These are phyloP conservation scores for Malacoraja senta DNA, from an alignment of 2,797 vertebrate species.

Conservation along the genomic window DNA sequence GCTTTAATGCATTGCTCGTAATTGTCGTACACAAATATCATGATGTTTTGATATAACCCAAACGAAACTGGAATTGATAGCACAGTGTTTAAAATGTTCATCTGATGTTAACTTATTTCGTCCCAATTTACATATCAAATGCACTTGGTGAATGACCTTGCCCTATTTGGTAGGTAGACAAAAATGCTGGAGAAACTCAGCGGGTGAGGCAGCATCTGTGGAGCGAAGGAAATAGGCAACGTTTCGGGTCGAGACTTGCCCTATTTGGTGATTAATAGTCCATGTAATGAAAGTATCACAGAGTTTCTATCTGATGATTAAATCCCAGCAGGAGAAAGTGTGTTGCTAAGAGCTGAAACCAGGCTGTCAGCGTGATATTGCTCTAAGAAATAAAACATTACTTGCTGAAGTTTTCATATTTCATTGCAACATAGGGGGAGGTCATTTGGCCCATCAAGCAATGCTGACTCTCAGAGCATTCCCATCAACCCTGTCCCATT, in stretches of 20 bases:
- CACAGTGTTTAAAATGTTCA: not conserved
- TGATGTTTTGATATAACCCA: not conserved
- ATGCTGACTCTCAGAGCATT: no score
- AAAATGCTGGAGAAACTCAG: no score
- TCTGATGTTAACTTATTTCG: not conserved
- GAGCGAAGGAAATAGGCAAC: no score
- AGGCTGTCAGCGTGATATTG: not conserved
- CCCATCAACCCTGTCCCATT: no score
- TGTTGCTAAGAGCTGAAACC: not conserved
- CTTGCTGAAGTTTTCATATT: no score
- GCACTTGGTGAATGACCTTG: not conserved
- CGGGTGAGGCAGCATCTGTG: no score
- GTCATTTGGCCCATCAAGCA: no score
- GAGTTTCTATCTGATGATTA: not conserved
- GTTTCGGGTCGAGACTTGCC: not conserved
- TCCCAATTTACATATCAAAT: not conserved
- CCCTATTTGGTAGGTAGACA: not conserved
- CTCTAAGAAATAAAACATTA: not conserved
- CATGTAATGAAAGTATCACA: not conserved
- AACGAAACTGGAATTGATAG: not conserved
- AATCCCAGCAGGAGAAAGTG: not conserved
- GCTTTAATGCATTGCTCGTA: not conserved
- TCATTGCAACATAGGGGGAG: no score
- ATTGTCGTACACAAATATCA: not conserved
- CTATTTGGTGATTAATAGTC: not conserved